Evolutionary conservation across 1,140 invertebrate genomes (phyloP), one percentile per base, ranked within the genome.

Genomic region (Habropoda laboriosa): DNA sequence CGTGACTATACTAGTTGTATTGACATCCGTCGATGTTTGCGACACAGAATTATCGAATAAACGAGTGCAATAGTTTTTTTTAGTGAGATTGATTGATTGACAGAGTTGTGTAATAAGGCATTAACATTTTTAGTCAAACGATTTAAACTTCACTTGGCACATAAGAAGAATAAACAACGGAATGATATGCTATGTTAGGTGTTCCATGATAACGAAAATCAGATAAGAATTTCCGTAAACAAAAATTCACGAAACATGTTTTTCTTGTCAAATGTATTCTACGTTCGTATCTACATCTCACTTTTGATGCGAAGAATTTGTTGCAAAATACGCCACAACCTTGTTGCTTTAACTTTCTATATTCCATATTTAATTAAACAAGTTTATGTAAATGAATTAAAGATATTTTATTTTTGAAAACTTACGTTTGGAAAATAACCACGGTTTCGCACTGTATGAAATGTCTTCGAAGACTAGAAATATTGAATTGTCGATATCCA

Each of bases 391-490:
- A 32, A 30, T 13, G 7, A 58, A n/a, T 7, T 0, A 32, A 18
- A 60, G 0, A 5, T 27, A 63, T 35, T 27, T n/a, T 18, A 13
- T 7, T 32, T 1, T 51, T n/a, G 10, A 3, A 18, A 60, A 64
- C 72, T 77, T 82, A 91, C 90, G 88, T 78, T 72, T 90, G 7
- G 72, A 83, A 4, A 91, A 51, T 2, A 91, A 73, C 30, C 87
- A 86, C 10, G 72, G 83, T 21, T 80, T 82, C 0, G 89, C 85
- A 5, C 47, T 80, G 55, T 91, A 91, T 0, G 86, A 88, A 27
- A 92, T 60, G 74, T 89, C 82, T 55, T 87, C 74, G 66, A 92
- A 92, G 21, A 83, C 86, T 68, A 92, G 67, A 73, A 89, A 86
- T 7, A 90, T 60, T 10, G 82, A 83, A 18, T 75, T 85, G 1